phyloP scores from a whole-genome alignment of 2,888 invertebrate genomes.

The Trachelus troglodyta region DNA sequence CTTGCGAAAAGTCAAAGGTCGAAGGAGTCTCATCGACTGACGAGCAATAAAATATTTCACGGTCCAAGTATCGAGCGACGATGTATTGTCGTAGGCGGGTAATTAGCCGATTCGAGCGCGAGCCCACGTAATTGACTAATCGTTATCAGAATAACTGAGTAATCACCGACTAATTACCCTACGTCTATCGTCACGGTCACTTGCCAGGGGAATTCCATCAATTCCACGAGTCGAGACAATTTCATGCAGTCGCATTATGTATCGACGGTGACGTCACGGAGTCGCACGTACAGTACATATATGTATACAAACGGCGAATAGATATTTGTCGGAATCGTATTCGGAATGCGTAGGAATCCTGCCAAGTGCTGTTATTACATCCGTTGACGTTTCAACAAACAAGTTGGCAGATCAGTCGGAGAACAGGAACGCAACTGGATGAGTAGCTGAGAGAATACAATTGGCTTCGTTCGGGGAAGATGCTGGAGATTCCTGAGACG shows the following conservation, averaged over 20 bases:
- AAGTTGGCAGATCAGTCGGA: background rate
- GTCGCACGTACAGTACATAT: background rate
- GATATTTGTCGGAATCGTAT: background rate
- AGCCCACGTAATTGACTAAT: background rate
- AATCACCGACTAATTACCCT: background rate
- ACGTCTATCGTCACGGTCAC: background rate
- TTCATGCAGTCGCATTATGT: background rate
- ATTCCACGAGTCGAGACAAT: background rate
- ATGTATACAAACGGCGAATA: too few relatives aligned
- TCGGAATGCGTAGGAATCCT: background rate
- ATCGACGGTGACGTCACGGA: background rate
- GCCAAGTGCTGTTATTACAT: background rate
- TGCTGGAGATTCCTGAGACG: too few relatives aligned
- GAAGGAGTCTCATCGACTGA: background rate
- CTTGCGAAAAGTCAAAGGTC: background rate
- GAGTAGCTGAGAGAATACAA: background rate
- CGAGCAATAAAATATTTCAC: background rate
- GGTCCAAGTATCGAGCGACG: background rate
- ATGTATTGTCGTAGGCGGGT: background rate
- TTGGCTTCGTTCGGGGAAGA: background rate
- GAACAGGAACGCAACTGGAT: background rate
- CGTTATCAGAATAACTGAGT: slow-evolving; percentile 1
- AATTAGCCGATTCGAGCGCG: background rate
- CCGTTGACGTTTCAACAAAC: background rate
- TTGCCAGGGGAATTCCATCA: background rate